Base-by-base conservation (phyloP, 35 echinoderm and acorn worm species). In the Lytechinus variegatus region DNA sequence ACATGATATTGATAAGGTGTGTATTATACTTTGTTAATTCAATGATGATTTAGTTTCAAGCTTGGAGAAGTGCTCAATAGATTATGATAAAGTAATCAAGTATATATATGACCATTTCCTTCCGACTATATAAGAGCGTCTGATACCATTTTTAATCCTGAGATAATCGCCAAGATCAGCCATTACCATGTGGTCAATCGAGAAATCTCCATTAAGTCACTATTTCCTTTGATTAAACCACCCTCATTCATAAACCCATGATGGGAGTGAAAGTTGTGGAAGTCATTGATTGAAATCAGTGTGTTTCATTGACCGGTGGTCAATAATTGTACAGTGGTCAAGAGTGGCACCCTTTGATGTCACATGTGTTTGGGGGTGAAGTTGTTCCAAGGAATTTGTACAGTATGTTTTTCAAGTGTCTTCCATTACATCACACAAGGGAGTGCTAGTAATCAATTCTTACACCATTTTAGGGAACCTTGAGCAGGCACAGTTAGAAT, bases 191-290 rank as follows among this genome's bases (percentile, higher is more conserved):
- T 21, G 66, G 16, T 79, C 66, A 79, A 79, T 4, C 66, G n/a
- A 79, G 66, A 79, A 79, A 79, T 79, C 66, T 19, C 66, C n/a
- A 16, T 79, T 79, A 79, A 79, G 66, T 79, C 66, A 79, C n/a
- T 6, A n/a, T 79, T n/a, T 79, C 66, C 66, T 79, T 7, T 79
- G 19, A 79, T 79, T 24, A 79, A 79, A 79, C 19, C 66, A 24
- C 66, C 66, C 66, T n/a, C 66, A n/a, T 79, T 79, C 19, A 79
- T 79, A 8, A 79, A 79, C 66, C 66, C 66, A 79, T 79, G 66
- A 79, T 79, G 19, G 66, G 66, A 6, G 14, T 79, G 16, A 79
- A 79, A 79, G 61, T 79, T 79, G 66, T 79, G 66, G 66, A 79
- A 79, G 66, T 24, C 19, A n/a, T 79, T 79, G 66, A 79, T 21